Conservation (phyloP, 1,140 invertebrate species). For the Scaptomyza pallida region DNA sequence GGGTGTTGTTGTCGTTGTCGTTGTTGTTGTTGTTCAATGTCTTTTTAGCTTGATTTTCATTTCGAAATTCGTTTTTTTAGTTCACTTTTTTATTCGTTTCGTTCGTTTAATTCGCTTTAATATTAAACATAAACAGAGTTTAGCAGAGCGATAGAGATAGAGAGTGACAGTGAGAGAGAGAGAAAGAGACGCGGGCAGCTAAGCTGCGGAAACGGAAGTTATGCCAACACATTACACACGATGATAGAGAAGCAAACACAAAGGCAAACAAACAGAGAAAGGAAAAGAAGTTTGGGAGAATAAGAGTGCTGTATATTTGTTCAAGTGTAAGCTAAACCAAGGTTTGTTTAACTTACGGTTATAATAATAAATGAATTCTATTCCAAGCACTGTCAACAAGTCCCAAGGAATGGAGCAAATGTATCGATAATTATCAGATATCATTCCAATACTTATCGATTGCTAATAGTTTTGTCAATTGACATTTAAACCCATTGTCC, state of each 20-base stretch:
- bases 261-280: background rate
- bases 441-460: too few relatives aligned
- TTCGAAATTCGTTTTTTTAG: conserved; percentile 9
- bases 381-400: too few relatives aligned
- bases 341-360: too few relatives aligned
- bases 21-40: background rate
- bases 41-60: background rate
- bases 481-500: too few relatives aligned
- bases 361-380: too few relatives aligned
- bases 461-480: too few relatives aligned
- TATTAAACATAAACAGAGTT: conserved; percentile 3
- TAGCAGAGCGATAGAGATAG: background rate
- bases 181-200: background rate
- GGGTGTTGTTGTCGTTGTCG: conserved; percentile 1
- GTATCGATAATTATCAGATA: too few relatives aligned
- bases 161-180: background rate
- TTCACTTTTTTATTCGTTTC: background rate
- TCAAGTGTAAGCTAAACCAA: too few relatives aligned
- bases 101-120: conserved; percentile 14
- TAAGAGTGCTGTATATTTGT: too few relatives aligned
- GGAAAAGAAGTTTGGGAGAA: background rate
- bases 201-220: conserved; percentile 12
- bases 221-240: background rate
- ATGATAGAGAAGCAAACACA: background rate
- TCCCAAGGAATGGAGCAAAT: too few relatives aligned